phyloP scores from a whole-genome alignment of 2,797 vertebrate genomes.

The Nyctalus aviator region DNA sequence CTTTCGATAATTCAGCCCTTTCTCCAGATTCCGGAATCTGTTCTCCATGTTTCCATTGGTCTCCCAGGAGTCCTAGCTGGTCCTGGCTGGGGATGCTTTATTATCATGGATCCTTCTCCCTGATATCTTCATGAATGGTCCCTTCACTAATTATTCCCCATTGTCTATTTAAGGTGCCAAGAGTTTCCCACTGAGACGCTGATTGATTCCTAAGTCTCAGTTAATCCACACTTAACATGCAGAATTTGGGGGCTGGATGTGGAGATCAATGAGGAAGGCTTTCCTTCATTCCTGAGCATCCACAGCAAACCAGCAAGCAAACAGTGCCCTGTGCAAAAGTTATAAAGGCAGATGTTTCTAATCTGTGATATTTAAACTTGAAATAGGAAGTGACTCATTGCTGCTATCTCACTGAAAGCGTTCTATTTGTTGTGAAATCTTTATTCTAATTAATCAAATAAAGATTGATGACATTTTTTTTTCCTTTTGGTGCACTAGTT shows the following conservation, averaged over 20 bases:
- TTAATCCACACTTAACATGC: background rate
- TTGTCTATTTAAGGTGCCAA: background rate
- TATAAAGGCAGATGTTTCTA: background rate
- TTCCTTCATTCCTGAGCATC: background rate
- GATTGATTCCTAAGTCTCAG: background rate
- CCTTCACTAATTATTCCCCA: background rate
- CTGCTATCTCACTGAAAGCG: background rate
- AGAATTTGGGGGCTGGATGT: background rate
- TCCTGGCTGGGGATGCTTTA: background rate
- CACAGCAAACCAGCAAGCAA: background rate
- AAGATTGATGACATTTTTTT: background rate
- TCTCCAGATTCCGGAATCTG: background rate
- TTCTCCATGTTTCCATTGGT: background rate
- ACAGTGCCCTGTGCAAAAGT: background rate
- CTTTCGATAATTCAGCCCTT: background rate
- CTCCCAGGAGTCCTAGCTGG: background rate
- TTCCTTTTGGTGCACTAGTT: background rate
- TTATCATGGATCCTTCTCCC: background rate
- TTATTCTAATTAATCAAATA: background rate
- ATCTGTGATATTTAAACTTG: background rate
- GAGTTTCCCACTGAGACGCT: background rate
- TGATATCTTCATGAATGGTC: background rate
- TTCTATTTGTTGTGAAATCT: background rate
- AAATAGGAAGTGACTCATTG: background rate
- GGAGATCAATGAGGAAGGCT: background rate